Base-by-base conservation (phyloP, 2,113 vertebrate species). In the Willisornis vidua region DNA sequence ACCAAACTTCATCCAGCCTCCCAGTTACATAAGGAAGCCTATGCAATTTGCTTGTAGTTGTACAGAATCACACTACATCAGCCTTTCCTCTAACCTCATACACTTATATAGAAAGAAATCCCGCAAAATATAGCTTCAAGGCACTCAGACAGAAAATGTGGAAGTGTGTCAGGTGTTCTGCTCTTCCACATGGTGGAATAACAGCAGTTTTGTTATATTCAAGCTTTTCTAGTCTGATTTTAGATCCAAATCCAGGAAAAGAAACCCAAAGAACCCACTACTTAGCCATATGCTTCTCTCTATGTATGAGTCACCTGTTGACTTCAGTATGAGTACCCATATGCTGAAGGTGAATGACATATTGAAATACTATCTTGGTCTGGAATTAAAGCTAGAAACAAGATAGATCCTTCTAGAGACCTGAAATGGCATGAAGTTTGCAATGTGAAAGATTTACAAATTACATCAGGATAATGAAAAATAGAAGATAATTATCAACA, bases 241-340 rank as follows among this genome's bases (percentile, higher is more conserved):
- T 43, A 85, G 58, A 79, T 65, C 33, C 18, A 66, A 91, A 80
- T 79, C 15, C 62, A 78, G 22, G 5, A 43, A 78, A 35, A 62
- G 75, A 87, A 29, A 0, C 0, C 9, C 45, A 18, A 59, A 83
- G 63, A 70, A 0, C 2, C 29, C 24, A 54, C 26, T 63, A 46
- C 58, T 58, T 63, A 88, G 91, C 71, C 82, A 90, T 91, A 94
- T 80, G 78, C 35, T 91, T 93, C 46, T 76, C 29, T 58, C 70
- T 20, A 84, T 81, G 26, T 29, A 84, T 90, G 80, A 94, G 62
- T 87, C 95, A 85, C 94, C 82, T 94, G 91, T 94, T 90, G 85
- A 90, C 81, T 96, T 89, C 85, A 77, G 46, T 43, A 52, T 31
- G 55, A 95, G 33, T 55, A 83, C 9, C 51, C 87, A 80, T 62